These are phyloP conservation scores for Aradophagus sp. DNA, from an alignment of 1,140 invertebrate genomes.

Conservation along the genomic window DNA sequence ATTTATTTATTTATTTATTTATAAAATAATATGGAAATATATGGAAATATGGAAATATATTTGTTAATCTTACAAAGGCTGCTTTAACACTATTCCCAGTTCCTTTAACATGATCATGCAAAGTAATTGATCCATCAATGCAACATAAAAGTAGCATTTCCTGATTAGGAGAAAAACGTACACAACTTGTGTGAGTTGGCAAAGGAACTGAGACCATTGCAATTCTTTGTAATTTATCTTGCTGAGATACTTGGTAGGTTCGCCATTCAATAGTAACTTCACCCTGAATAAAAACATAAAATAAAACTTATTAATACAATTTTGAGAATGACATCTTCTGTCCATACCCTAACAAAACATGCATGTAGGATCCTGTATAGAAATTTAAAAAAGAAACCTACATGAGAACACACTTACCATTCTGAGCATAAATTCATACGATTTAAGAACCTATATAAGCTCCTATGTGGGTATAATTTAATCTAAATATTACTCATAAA, in stretches of 20 bases:
- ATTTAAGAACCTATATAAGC: too few species aligned
- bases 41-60: too few species aligned
- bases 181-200: conserved; percentile 82
- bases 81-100: conserved; percentile 79
- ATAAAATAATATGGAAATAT: too few species aligned
- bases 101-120: conserved; percentile 80
- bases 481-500: too few species aligned
- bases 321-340: too few species aligned
- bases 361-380: too few species aligned
- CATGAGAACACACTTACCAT: too few species aligned
- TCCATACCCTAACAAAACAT: too few species aligned
- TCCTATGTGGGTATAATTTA: too few species aligned
- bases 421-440: too few species aligned
- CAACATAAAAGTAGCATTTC: conserved; percentile 84
- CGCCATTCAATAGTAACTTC: conserved; percentile 85
- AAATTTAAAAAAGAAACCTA: conserved; percentile 3
- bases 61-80: conserved; percentile 77
- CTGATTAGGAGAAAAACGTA: conserved; percentile 81
- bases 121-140: conserved; percentile 84
- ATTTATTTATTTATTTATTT: too few species aligned
- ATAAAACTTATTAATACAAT: too few species aligned
- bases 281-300: conserved; percentile 70
- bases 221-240: conserved; percentile 80
- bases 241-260: conserved; percentile 81
- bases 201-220: conserved; percentile 81